Evolutionary conservation across 2,888 invertebrate genomes (phyloP).

Genomic region (Oscheius sp.): DNA sequence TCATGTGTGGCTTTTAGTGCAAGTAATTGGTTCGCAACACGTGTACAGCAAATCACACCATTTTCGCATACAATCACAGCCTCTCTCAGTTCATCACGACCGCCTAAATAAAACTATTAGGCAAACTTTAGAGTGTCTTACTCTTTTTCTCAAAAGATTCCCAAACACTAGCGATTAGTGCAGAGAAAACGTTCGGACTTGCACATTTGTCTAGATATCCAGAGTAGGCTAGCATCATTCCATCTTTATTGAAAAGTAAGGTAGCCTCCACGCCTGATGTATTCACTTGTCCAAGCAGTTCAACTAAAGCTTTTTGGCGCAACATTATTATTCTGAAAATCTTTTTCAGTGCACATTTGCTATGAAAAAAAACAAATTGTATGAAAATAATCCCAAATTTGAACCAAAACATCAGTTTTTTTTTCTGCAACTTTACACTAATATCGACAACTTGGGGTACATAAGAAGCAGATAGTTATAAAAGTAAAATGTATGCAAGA

Average conservation of each 20-base stretch:
- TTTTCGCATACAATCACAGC: slow-evolving; percentile 46
- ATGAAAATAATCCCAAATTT: no score
- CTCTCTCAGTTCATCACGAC: slow-evolving; percentile 45
- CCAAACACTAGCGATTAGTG: slow-evolving; percentile 54
- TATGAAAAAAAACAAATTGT: neutral
- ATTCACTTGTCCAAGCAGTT: slow-evolving; percentile 57
- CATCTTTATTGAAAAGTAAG: slow-evolving; percentile 39
- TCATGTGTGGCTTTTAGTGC: slow-evolving; percentile 38
- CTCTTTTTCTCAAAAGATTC: slow-evolving; percentile 47
- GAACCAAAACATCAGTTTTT: no score
- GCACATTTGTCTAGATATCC: slow-evolving; percentile 44
- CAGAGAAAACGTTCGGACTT: slow-evolving; percentile 43
- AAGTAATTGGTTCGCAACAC: slow-evolving; percentile 42
- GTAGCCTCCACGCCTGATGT: slow-evolving; percentile 47
- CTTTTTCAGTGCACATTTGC: neutral
- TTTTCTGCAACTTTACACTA: no score
- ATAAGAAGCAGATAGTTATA: no score
- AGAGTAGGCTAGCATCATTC: slow-evolving; percentile 53
- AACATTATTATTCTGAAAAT: slow-evolving; percentile 38
- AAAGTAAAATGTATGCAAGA: no score
- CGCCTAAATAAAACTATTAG: slow-evolving; percentile 12
- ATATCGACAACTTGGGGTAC: no score
- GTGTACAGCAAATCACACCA: slow-evolving; percentile 35
- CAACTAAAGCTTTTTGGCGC: slow-evolving; percentile 51
- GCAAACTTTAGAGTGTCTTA: neutral